A percentile compares a stretch with the other conserved stretches of the same genome.
phyloP scores from a whole-genome alignment of 1,140 invertebrate species.

The Ostrea denselamellosa region DNA sequence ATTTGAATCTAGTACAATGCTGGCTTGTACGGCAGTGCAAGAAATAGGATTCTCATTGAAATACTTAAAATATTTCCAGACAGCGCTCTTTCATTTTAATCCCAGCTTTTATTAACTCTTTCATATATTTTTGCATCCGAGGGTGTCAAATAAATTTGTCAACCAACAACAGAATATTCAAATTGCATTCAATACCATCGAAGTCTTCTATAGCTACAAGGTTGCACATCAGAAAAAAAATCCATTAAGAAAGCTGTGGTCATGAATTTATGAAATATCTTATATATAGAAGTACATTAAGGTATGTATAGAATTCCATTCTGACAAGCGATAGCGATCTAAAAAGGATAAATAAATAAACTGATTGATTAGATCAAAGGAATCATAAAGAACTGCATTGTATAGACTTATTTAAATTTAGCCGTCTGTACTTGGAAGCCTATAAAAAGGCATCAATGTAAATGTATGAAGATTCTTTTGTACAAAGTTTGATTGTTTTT shows the following conservation, averaged over 20 bases:
- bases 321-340: neutral
- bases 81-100: neutral
- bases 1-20: neutral
- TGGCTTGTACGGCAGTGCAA: neutral
- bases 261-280: neutral
- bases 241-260: neutral
- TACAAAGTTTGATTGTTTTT: neutral
- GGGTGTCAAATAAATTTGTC: constrained; percentile 1
- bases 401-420: neutral
- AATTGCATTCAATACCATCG: neutral
- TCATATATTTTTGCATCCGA: constrained; percentile 15
- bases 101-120: neutral
- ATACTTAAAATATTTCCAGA: neutral
- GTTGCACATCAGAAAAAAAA: neutral
- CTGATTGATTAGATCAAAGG: neutral
- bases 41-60: neutral
- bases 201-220: neutral
- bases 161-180: neutral
- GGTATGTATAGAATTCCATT: neutral
- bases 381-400: neutral
- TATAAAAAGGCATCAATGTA: constrained; percentile 1
- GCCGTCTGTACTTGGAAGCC: neutral
- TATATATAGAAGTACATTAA: neutral
- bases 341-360: neutral
- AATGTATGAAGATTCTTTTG: neutral